Evolutionary conservation across 2,888 invertebrate species (phyloP).

Genomic region (Arrhopalites spinosus): DNA sequence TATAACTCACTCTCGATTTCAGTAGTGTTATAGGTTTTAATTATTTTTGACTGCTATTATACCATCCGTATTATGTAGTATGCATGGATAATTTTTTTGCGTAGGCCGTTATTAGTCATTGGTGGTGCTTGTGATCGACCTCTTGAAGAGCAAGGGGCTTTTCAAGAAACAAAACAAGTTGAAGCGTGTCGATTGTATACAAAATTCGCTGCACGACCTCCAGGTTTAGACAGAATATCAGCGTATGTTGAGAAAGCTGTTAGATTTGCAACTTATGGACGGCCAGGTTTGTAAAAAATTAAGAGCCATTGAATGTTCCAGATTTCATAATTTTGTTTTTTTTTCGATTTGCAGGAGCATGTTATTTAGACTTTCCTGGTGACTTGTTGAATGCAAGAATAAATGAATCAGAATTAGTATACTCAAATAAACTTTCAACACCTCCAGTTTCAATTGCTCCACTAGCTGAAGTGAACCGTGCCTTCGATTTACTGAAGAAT

Average conservation of each 20-base stretch:
- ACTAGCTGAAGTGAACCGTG: conserved; percentile 69
- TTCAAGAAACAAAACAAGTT: conserved; percentile 92
- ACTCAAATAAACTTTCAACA: conserved; percentile 61
- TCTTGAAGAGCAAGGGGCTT: conserved; percentile 94
- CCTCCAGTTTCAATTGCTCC: conserved; percentile 74
- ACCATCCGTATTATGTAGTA: too few relatives aligned
- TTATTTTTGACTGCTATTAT: not conserved
- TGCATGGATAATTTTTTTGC: not conserved
- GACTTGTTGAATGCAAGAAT: conserved; percentile 71
- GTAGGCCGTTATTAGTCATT: conserved; percentile 83
- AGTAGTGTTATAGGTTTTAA: not conserved
- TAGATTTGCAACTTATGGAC: conserved; percentile 78
- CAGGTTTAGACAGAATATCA: conserved; percentile 80
- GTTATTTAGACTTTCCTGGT: conserved; percentile 90
- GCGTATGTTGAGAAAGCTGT: conserved; percentile 91
- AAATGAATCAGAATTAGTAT: conserved; percentile 57
- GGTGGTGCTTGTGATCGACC: conserved; percentile 90
- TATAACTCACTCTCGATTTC: conserved; percentile 56
- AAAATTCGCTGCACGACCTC: conserved; percentile 89
- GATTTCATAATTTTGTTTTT: too few relatives aligned
- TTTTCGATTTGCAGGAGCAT: conserved; percentile 67
- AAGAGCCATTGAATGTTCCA: too few relatives aligned
- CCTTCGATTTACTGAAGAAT: conserved; percentile 69
- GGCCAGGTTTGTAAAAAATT: too few relatives aligned
- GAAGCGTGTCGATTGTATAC: conserved; percentile 86